A percentile compares a stretch with the other conserved stretches of the same genome.
These are phyloP conservation scores for Mirza zaza DNA, from an alignment of 2,113 vertebrate species.

Conservation along the genomic window DNA sequence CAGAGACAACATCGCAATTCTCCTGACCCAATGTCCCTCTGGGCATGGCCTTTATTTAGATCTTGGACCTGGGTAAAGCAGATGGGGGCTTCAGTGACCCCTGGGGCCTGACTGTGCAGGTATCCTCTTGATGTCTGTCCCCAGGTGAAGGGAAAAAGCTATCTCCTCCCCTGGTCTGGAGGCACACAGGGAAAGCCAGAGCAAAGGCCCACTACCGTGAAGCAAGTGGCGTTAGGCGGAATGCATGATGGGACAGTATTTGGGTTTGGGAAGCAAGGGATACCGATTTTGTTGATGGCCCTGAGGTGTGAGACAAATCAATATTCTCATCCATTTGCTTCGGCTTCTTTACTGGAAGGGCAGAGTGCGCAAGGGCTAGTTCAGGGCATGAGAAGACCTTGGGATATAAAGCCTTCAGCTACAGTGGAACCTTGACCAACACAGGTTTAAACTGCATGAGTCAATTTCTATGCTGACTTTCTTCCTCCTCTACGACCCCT, in stretches of 20 bases:
- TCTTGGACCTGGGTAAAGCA: not conserved
- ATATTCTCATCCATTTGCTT: not conserved
- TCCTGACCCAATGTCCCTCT: not conserved
- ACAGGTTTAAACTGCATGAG: not conserved
- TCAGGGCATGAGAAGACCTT: not conserved
- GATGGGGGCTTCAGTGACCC: not conserved
- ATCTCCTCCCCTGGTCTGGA: not conserved
- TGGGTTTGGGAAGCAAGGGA: not conserved
- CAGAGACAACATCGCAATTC: not conserved
- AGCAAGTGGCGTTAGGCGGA: not conserved
- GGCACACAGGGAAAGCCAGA: not conserved
- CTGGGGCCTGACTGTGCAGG: not conserved
- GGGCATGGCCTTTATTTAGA: not conserved
- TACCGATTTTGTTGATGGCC: not conserved
- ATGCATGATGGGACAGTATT: rapidly evolving
- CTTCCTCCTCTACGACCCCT: not conserved
- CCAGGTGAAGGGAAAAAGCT: not conserved
- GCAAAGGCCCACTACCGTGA: not conserved
- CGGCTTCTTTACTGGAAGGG: not conserved
- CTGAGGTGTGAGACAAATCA: not conserved
- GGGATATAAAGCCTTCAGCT: not conserved
- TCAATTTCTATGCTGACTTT: not conserved
- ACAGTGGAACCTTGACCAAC: not conserved
- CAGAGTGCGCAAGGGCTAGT: not conserved
- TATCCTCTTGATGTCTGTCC: not conserved